These are phyloP conservation scores for Cantharis nigra DNA, from an alignment of 2,888 invertebrate genomes.

Conservation along the genomic window DNA sequence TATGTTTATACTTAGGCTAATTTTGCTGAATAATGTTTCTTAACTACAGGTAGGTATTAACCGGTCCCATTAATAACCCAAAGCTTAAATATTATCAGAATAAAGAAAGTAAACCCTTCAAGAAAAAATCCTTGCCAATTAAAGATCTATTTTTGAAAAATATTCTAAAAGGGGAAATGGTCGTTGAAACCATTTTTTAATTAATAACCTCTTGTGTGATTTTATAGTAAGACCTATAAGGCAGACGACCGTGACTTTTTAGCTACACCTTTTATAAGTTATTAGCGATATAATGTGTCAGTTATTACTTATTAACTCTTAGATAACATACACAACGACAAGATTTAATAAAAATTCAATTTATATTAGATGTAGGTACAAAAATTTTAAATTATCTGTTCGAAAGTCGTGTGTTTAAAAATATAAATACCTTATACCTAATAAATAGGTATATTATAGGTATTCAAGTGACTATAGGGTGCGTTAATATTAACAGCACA, in stretches of 20 bases:
- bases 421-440: not conserved
- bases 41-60: not conserved
- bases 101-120: not conserved
- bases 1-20: not conserved
- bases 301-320: not conserved
- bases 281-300: not conserved
- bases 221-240: not conserved
- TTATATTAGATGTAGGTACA: not conserved
- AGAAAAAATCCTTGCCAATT: not conserved
- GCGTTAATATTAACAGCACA: conserved; percentile 12
- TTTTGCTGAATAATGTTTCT: not conserved
- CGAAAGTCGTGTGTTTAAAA: not conserved
- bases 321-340: too few relatives aligned
- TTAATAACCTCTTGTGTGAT: not conserved
- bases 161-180: too few relatives aligned
- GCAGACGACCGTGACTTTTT: not conserved
- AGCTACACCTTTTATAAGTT: not conserved
- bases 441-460: not conserved
- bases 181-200: not conserved
- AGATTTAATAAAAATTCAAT: not conserved
- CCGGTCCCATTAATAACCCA: not conserved
- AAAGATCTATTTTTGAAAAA: not conserved
- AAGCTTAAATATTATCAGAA: not conserved
- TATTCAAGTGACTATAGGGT: not conserved
- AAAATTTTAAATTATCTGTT: not conserved